Conservation (phyloP, 2,888 invertebrate species). For the Argynnis bischoffii region DNA sequence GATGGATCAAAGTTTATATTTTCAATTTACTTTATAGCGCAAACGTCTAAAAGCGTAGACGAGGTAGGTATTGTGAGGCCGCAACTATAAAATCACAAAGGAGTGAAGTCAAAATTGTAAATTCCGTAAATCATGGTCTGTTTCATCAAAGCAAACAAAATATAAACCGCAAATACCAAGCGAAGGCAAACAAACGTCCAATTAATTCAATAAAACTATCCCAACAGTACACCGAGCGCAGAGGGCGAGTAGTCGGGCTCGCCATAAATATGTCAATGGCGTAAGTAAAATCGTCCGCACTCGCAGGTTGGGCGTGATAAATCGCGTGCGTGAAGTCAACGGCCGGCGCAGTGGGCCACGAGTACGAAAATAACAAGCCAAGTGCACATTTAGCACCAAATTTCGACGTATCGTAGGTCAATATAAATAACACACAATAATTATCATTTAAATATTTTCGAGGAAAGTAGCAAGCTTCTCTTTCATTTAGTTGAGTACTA, state of each 20-base stretch:
- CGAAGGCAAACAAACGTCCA: constrained; percentile 27
- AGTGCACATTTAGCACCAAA: constrained; percentile 19
- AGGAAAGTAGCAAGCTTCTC: background rate
- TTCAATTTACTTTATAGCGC: constrained; percentile 17
- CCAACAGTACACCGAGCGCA: constrained; percentile 20
- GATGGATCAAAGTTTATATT: constrained; percentile 16
- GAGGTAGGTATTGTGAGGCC: constrained; percentile 1
- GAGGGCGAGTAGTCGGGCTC: constrained; percentile 25
- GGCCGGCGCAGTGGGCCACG: constrained; percentile 42
- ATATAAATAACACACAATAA: background rate
- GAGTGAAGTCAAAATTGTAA: constrained; percentile 7
- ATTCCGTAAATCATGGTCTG: constrained; percentile 19
- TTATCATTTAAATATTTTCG: background rate
- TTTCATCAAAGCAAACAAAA: constrained; percentile 27
- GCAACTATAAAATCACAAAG: constrained; percentile 18
- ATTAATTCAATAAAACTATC: constrained; percentile 36
- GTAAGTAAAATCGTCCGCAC: constrained; percentile 41
- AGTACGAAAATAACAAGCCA: constrained; percentile 31
- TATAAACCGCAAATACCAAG: constrained; percentile 13
- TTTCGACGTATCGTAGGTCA: constrained; percentile 7
- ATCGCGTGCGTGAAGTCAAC: constrained; percentile 43
- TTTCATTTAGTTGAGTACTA: too few relatives aligned
- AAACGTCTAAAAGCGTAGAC: constrained; percentile 4
- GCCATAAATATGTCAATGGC: constrained; percentile 45
- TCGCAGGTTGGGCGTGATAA: constrained; percentile 35